phyloP scores from a whole-genome alignment of 1,140 invertebrate genomes.

The Hylaeus anthracinus region DNA sequence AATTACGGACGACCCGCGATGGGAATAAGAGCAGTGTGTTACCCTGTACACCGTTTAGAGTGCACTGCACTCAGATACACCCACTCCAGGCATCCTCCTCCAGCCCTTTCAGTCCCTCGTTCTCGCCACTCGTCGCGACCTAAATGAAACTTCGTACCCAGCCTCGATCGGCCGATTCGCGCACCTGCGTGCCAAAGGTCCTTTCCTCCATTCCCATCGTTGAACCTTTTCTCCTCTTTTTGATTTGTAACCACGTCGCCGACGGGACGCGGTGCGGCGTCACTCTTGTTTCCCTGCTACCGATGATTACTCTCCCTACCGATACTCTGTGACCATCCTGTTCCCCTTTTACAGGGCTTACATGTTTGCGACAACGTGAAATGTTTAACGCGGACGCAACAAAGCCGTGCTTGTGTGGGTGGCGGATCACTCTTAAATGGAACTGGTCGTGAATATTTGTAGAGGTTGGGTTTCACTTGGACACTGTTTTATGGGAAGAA shows the following conservation, averaged over 20 bases:
- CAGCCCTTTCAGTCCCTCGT: slow-evolving; percentile 29
- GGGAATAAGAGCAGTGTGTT: slow-evolving; percentile 57
- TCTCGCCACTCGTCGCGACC: slow-evolving; percentile 47
- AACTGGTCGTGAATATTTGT: too few species aligned
- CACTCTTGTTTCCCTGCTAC: not conserved
- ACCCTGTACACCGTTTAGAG: slow-evolving; percentile 56
- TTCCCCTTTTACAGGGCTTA: not conserved
- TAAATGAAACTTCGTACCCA: slow-evolving; percentile 47
- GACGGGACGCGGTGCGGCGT: not conserved
- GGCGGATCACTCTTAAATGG: too few species aligned
- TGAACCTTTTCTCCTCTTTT: not conserved
- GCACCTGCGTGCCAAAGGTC: slow-evolving; percentile 38
- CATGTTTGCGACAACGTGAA: too few species aligned
- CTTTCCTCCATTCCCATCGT: not conserved
- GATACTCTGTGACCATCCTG: not conserved
- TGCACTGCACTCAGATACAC: slow-evolving; percentile 50
- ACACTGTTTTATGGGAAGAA: too few species aligned
- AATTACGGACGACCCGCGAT: slow-evolving; percentile 51
- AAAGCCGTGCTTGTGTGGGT: too few species aligned
- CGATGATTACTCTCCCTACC: not conserved
- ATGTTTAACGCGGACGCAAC: too few species aligned
- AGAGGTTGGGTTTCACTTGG: too few species aligned
- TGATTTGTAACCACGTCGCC: not conserved
- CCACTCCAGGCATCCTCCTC: slow-evolving; percentile 30
- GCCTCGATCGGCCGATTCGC: slow-evolving; percentile 40